These are phyloP conservation scores for Hippoglossus stenolepis DNA, from an alignment of 2,113 vertebrate species.

Conservation along the genomic window DNA sequence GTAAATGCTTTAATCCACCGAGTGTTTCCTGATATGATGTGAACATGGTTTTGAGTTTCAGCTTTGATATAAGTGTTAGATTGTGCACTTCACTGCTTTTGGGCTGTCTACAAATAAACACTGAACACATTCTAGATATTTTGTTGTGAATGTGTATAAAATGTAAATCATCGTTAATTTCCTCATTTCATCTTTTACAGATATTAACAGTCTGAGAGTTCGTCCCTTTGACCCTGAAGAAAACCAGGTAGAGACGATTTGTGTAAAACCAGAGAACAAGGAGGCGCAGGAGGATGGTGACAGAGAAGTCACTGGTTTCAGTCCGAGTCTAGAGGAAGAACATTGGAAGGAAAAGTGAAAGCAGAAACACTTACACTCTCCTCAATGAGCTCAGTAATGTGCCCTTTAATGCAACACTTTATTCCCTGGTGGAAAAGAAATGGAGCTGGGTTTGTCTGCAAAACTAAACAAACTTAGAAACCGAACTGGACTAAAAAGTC, in stretches of 20 bases:
- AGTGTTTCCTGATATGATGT: conserved; percentile 47
- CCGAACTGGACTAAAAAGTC: not conserved
- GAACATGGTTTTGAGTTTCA: conserved; percentile 12
- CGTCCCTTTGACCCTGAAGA: conserved; percentile 10
- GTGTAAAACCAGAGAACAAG: not conserved
- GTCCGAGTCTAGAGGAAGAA: not conserved
- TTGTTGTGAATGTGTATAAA: too few species aligned
- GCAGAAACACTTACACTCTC: not conserved
- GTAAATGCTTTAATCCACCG: not conserved
- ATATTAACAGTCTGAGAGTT: conserved; percentile 30
- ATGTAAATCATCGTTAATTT: too few species aligned
- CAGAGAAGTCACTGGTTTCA: not conserved
- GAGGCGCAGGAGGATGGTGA: not conserved
- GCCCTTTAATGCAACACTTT: not conserved
- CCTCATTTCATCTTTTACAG: conserved; percentile 45
- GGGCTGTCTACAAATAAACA: not conserved
- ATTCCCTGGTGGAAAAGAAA: not conserved
- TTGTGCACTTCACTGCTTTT: not conserved
- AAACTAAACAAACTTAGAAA: not conserved
- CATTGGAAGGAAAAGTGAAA: not conserved
- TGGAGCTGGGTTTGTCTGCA: too few species aligned
- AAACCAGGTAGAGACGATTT: not conserved
- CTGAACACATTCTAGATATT: too few species aligned
- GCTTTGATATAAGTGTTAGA: not conserved
- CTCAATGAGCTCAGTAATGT: not conserved